Evolutionary conservation across 2,888 invertebrate genomes (phyloP), one percentile per base, ranked within the genome.

Genomic region (Thecophora atra): DNA sequence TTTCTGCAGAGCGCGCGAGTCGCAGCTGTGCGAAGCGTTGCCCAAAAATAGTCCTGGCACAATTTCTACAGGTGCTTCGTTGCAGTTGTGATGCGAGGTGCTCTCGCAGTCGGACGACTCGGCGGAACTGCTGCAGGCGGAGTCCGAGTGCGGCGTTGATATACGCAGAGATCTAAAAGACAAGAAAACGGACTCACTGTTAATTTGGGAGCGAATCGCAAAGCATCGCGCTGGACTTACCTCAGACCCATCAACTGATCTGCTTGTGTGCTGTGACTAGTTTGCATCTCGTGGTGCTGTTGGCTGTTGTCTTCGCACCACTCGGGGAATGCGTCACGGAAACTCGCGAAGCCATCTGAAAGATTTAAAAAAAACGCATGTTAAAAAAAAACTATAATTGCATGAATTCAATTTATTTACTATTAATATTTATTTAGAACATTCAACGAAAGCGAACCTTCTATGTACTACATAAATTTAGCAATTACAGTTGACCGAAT

Each of bases 41-140:
- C 98, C 98, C 76, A 98, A 91, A 88, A 94, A 98, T 74, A 98
- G 90, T 86, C 96, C 93, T 71, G 96, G 96, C 83, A 98, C 90
- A 83, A 98, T 98, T 89, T 97, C 95, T 67, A 98, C 96, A 69
- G 98, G 98, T 87, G 96, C 97, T 81, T 94, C 94, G 82, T 92
- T 91, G 80, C 91, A 89, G 81, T 85, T 87, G 80, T 89, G 89
- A 80, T 85, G 84, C 82, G 89, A 88, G 70, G 88, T 87, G 79
- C 91, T 91, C 85, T 92, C 92, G 81, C 91, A 91, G 83, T 92
- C 92, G 42, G 92, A 92, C 72, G 91, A 92, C 77, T 92, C 91
- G 77, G 91, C 91, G 47, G 91, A 91, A 78, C 91, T 88, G 75
- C 87, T 87, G 77, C 87, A 87, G 71, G 90, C 89, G 77, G 91